phyloP scores from a whole-genome alignment of 1,140 invertebrate genomes.

The Wasmannia auropunctata region DNA sequence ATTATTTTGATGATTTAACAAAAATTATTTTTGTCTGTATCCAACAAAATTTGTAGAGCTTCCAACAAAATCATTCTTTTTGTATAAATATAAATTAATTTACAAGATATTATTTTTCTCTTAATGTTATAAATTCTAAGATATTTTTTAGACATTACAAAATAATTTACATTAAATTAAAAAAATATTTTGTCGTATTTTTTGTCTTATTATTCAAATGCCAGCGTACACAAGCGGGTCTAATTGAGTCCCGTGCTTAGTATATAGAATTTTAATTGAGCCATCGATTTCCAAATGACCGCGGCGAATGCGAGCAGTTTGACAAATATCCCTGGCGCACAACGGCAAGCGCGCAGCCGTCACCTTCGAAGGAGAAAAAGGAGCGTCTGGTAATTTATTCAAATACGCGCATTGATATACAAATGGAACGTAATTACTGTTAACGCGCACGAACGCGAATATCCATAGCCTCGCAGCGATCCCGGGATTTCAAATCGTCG shows the following conservation, averaged over 20 bases:
- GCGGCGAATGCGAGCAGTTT: slow-evolving; percentile 10
- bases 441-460: slow-evolving; percentile 51
- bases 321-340: slow-evolving; percentile 14
- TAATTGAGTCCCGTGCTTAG: slow-evolving; percentile 30
- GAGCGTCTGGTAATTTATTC: slow-evolving; percentile 39
- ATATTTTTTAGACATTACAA: not conserved
- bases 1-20: too few relatives aligned
- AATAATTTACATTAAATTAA: not conserved
- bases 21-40: too few relatives aligned
- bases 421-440: slow-evolving; percentile 58
- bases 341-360: not conserved
- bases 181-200: not conserved
- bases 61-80: too few relatives aligned
- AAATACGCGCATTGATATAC: slow-evolving; percentile 54
- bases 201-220: slow-evolving; percentile 41
- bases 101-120: not conserved
- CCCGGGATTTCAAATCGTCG: slow-evolving; percentile 46
- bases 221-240: not conserved
- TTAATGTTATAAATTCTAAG: not conserved
- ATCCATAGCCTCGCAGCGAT: slow-evolving; percentile 50
- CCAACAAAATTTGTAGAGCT: too few relatives aligned
- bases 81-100: not conserved
- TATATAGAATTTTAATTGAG: slow-evolving; percentile 60
- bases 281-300: slow-evolving; percentile 46
- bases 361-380: slow-evolving; percentile 5